Evolutionary conservation across 2,113 vertebrate species (phyloP).

Genomic region (Oryzias javanicus): DNA sequence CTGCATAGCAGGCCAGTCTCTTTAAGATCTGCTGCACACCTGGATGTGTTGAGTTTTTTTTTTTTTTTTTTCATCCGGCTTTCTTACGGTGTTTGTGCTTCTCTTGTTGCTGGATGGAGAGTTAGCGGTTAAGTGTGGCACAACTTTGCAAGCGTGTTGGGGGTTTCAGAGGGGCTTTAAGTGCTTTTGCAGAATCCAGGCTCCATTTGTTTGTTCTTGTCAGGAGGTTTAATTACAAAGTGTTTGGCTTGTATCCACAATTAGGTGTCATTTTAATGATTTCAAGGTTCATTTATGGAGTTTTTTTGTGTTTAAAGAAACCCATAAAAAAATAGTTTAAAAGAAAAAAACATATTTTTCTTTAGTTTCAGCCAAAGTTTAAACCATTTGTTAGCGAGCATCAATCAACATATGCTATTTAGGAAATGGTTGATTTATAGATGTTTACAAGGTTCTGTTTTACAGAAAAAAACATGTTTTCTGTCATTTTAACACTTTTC

Average conservation of each 20-base stretch:
- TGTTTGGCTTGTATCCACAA: slow-evolving; percentile 20
- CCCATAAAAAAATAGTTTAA: too few species aligned
- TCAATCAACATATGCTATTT: too few species aligned
- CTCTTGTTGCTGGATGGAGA: slow-evolving; percentile 24
- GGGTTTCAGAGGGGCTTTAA: slow-evolving; percentile 13
- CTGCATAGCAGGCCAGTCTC: slow-evolving; percentile 40
- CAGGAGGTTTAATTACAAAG: slow-evolving; percentile 7
- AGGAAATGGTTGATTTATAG: too few species aligned
- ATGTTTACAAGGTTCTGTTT: too few species aligned
- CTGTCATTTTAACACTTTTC: slow-evolving; percentile 33
- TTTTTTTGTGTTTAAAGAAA: too few species aligned
- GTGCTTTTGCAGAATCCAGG: slow-evolving; percentile 41
- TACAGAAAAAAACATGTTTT: too few species aligned
- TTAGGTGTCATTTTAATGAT: neutral
- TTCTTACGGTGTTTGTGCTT: neutral
- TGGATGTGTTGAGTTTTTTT: slow-evolving; percentile 33
- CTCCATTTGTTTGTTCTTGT: slow-evolving; percentile 27
- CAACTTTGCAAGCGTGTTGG: slow-evolving; percentile 22
- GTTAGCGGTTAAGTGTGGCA: slow-evolving; percentile 38
- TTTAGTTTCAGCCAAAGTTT: too few species aligned
- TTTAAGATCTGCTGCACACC: slow-evolving; percentile 44
- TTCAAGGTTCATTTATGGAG: too few species aligned
- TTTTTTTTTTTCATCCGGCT: slow-evolving; percentile 4
- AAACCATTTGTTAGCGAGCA: too few species aligned
- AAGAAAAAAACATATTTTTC: too few species aligned